These are phyloP conservation scores for Cartodere bifasciata DNA, from an alignment of 2,888 invertebrate genomes.

Conservation along the genomic window DNA sequence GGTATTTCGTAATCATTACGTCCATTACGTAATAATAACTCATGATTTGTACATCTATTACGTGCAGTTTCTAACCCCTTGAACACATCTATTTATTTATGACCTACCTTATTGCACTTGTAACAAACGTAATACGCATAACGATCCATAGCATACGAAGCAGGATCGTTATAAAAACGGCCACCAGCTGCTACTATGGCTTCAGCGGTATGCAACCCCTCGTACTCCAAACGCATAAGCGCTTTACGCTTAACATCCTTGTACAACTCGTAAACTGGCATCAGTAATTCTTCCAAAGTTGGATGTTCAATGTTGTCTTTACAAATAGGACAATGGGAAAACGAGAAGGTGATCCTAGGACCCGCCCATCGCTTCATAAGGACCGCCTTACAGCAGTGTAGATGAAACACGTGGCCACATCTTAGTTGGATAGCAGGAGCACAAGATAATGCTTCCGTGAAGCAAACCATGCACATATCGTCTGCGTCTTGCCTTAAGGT, in stretches of 20 bases:
- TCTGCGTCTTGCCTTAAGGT: slow-evolving; percentile 86
- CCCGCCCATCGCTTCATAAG: slow-evolving; percentile 84
- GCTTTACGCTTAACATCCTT: slow-evolving; percentile 91
- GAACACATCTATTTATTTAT: no score
- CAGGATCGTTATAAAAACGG: slow-evolving; percentile 66
- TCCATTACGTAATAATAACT: no score
- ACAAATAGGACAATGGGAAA: slow-evolving; percentile 93
- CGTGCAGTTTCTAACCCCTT: no score
- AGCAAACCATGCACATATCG: slow-evolving; percentile 99
- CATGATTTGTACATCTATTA: no score
- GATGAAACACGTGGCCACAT: slow-evolving; percentile 94
- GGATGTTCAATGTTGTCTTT: slow-evolving; percentile 82
- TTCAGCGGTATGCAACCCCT: slow-evolving; percentile 71
- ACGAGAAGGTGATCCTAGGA: slow-evolving; percentile 91
- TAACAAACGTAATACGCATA: slow-evolving; percentile 97
- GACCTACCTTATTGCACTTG: slow-evolving; percentile 72
- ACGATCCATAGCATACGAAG: slow-evolving; percentile 87
- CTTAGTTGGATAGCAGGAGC: slow-evolving; percentile 88
- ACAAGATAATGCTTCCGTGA: slow-evolving; percentile 90
- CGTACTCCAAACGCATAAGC: slow-evolving; percentile 90
- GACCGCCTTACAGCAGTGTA: slow-evolving; percentile 79
- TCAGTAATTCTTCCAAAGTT: slow-evolving; percentile 60
- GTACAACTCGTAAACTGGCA: slow-evolving; percentile 67
- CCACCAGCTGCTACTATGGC: slow-evolving; percentile 51
- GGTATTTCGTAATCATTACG: no score